Evolutionary conservation across 2,113 vertebrate genomes (phyloP), one percentile per base, ranked within the genome.

Genomic region (Grammomys dolichurus): DNA sequence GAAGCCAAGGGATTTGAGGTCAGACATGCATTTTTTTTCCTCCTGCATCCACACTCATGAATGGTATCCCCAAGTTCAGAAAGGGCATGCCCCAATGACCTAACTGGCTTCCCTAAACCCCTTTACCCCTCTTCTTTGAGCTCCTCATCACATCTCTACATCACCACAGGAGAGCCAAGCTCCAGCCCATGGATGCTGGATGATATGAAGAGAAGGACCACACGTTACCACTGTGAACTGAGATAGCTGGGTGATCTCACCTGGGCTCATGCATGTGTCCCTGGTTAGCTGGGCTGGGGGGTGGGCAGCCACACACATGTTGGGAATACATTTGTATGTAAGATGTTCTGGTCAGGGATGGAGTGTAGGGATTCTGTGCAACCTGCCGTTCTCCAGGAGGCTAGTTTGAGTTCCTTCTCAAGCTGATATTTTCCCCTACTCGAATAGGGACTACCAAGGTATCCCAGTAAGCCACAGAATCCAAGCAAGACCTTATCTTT

Each of bases 211-310:
- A 81, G 20, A 24, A 81, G n/a, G 78, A n/a, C 10, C 33, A 20
- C 77, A 60, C 3, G 19, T 82, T 60, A 40, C 13, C 12, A 2
- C n/a, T 84, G 24, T 60, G 24, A 16, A 63, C 28, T 33, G 40
- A 87, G 54, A 81, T n/a, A 2, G 22, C 70, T 51, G 14, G 4
- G 33, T 16, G 48, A 72, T 14, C 56, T 92, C 31, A 3, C 14
- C 43, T 33, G 36, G 84, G 9, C 31, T 76, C 13, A 0, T 0
- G 13, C 31, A 1, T 31, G 2, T 10, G 1, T 24, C 48, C 28
- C 17, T 77, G 46, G 46, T n/a, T 36, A 33, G 22, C 33, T 33
- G 8, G 14, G 7, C 2, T 26, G 17, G 56, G 56, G 28, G 0
- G 2, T 19, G 46, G 26, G 12, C 14, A 3, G 76, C 43, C 28